These are phyloP conservation scores for Spisula solida DNA, from an alignment of 2,888 invertebrate genomes.

Conservation along the genomic window DNA sequence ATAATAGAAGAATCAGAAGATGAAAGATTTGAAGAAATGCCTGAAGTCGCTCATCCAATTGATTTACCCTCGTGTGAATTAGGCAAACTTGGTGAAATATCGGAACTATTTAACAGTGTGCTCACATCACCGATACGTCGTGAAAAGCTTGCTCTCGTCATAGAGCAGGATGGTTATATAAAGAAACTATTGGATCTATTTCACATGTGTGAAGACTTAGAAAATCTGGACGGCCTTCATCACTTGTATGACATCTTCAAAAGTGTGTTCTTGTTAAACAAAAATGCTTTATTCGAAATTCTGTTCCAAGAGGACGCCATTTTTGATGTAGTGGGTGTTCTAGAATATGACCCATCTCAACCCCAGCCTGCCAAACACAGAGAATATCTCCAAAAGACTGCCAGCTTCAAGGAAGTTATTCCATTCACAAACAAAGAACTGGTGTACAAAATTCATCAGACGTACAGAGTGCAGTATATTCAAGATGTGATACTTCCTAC, in stretches of 20 bases:
- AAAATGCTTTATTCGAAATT: constrained; percentile 98
- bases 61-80: constrained; percentile 98
- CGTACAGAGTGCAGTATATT: constrained; percentile 99
- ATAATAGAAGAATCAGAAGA: constrained; percentile 89
- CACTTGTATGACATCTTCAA: constrained; percentile 99
- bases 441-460: constrained; percentile 99
- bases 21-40: constrained; percentile 98
- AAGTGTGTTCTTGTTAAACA: constrained; percentile 99
- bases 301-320: constrained; percentile 98
- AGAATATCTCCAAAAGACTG: constrained; percentile 97
- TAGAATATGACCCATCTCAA: constrained; percentile 97
- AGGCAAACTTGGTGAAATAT: constrained; percentile 97
- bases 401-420: constrained; percentile 91
- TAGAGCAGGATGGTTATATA: constrained; percentile 98
- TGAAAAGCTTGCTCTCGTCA: constrained; percentile 96
- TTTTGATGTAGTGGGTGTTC: constrained; percentile 96
- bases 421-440: constrained; percentile 98
- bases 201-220: constrained; percentile 98
- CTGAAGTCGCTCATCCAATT: constrained; percentile 97
- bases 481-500: constrained; percentile 98
- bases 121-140: constrained; percentile 96
- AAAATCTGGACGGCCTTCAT: constrained; percentile 96
- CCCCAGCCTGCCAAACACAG: constrained; percentile 91
- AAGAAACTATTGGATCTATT: constrained; percentile 97
- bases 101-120: constrained; percentile 90